Conservation (phyloP, 37 sponge, comb jelly and placozoan species). For the Tethya wilhelma region DNA sequence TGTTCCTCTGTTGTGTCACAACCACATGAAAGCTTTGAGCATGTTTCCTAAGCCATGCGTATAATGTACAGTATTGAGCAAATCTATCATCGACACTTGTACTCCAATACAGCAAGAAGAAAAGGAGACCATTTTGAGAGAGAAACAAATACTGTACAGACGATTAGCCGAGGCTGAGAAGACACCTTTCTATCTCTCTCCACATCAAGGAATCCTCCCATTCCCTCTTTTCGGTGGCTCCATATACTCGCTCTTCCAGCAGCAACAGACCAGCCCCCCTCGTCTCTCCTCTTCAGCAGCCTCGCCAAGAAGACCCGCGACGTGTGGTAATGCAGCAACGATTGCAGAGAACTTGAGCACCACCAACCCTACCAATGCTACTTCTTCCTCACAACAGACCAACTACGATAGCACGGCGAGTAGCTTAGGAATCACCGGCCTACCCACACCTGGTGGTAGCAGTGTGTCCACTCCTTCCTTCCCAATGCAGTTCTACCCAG, state of each 20-base stretch:
- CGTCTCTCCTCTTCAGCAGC: neutral
- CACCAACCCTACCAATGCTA: neutral
- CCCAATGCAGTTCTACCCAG: constrained; percentile 34
- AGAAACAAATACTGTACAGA: constrained; percentile 50
- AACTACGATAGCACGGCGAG: too few relatives aligned
- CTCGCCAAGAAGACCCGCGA: too few relatives aligned
- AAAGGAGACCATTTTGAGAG: constrained; percentile 43
- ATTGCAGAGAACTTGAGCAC: neutral
- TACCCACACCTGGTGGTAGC: constrained; percentile 30
- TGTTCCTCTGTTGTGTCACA: too few relatives aligned
- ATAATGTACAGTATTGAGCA: too few relatives aligned
- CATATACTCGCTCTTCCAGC: constrained; percentile 37
- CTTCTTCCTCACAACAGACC: too few relatives aligned
- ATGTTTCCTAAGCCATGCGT: too few relatives aligned
- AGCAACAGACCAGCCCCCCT: constrained; percentile 16
- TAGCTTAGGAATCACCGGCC: neutral
- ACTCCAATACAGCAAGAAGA: constrained; percentile 25
- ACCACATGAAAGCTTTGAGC: too few relatives aligned
- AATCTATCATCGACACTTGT: too few relatives aligned
- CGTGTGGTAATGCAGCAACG: too few relatives aligned
- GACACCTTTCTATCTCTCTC: constrained; percentile 38
- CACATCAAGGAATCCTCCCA: constrained; percentile 33
- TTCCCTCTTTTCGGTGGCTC: constrained; percentile 13
- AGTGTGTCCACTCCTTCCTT: constrained; percentile 38
- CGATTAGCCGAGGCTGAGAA: constrained; percentile 43